phyloP scores from a whole-genome alignment of 2,888 invertebrate species.

The Biston stratarius region DNA sequence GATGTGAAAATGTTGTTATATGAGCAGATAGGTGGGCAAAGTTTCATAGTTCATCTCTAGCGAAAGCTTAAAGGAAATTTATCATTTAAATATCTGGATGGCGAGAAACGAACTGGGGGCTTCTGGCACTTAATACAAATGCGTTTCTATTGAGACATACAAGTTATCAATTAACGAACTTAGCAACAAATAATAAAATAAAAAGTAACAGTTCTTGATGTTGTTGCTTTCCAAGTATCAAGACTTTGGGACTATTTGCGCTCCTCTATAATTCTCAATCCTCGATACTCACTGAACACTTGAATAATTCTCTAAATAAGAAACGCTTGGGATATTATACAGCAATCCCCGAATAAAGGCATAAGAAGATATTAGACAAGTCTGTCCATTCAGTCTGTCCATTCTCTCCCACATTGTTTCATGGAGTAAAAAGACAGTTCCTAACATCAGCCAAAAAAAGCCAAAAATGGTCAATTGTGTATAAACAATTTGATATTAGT shows the following conservation, averaged over 20 bases:
- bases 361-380: background rate
- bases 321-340: slow-evolving; percentile 5
- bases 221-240: background rate
- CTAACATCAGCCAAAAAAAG: no score
- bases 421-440: no score
- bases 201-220: background rate
- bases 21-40: background rate
- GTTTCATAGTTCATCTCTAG: background rate
- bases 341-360: background rate
- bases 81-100: no score
- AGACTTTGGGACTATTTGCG: slow-evolving; percentile 10
- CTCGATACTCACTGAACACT: slow-evolving; percentile 4
- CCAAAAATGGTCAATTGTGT: no score
- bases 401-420: background rate
- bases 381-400: background rate
- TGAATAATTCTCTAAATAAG: slow-evolving; percentile 20
- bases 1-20: background rate
- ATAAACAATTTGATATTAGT: no score
- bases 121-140: no score
- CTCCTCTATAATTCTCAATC: slow-evolving; percentile 15
- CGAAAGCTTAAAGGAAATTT: no score
- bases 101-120: no score
- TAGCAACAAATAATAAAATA: background rate
- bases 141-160: no score
- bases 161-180: no score